phyloP scores from a whole-genome alignment of 2,888 invertebrate species.

The Embidobia sp. region DNA sequence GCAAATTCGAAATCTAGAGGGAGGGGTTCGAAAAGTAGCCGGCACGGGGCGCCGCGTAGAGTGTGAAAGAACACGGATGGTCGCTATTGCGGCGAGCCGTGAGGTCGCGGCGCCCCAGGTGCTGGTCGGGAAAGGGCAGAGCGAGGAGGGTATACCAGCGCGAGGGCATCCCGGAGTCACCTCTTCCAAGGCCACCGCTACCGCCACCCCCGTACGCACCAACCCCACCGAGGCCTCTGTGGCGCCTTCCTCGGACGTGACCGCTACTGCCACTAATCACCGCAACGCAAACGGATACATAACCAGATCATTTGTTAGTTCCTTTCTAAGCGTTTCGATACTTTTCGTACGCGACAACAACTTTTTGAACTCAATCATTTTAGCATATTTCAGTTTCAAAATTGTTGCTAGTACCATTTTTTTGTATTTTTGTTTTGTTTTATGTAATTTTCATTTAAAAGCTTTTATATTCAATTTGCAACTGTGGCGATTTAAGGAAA shows the following conservation, averaged over 20 bases:
- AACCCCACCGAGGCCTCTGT: slow-evolving; percentile 78
- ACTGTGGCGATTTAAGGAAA: too few species aligned
- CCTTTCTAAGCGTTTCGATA: slow-evolving; percentile 50
- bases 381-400: neutral
- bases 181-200: slow-evolving; percentile 81
- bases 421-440: too few species aligned
- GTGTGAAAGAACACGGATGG: slow-evolving; percentile 87
- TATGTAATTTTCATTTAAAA: too few species aligned
- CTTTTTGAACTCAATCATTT: neutral
- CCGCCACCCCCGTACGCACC: slow-evolving; percentile 80
- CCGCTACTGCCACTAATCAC: slow-evolving; percentile 79
- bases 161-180: slow-evolving; percentile 86
- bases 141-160: slow-evolving; percentile 95
- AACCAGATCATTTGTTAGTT: slow-evolving; percentile 70
- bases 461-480: too few species aligned
- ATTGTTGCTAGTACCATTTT: too few species aligned
- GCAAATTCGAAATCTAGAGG: slow-evolving; percentile 67
- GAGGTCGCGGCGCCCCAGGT: slow-evolving; percentile 91
- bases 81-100: slow-evolving; percentile 83
- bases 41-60: slow-evolving; percentile 87
- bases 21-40: slow-evolving; percentile 94
- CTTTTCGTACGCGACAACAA: slow-evolving; percentile 6
- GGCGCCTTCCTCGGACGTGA: slow-evolving; percentile 79
- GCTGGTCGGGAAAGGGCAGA: slow-evolving; percentile 96
- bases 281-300: slow-evolving; percentile 73